Percentiles rank a stretch among this genome's conserved stretches.
Evolutionary conservation across 2,797 vertebrate species (phyloP).

Genomic region (Gephyroberyx darwinii): DNA sequence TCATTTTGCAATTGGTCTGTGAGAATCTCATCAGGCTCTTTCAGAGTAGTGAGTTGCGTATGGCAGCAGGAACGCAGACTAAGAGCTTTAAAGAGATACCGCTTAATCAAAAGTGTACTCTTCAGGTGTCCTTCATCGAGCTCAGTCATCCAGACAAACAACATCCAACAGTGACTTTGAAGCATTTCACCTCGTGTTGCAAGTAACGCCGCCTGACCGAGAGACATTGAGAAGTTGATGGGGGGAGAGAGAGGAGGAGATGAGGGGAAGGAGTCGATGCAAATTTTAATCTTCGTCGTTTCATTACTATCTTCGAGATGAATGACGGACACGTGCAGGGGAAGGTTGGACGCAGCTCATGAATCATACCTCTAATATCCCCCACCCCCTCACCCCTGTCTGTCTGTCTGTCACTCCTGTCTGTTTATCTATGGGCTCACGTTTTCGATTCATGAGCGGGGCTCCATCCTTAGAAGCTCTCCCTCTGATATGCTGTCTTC

Average conservation of each 20-base stretch:
- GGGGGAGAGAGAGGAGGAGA: too few relatives aligned
- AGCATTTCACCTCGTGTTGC: not conserved
- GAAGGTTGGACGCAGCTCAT: slow-evolving; percentile 1
- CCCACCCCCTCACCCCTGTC: not conserved
- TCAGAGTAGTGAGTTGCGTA: slow-evolving; percentile 1
- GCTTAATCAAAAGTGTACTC: not conserved
- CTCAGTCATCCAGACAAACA: slow-evolving; percentile 2
- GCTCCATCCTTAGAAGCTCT: slow-evolving; percentile 35
- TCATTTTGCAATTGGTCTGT: slow-evolving; percentile 4
- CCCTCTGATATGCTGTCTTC: slow-evolving; percentile 25
- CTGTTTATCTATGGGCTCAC: not conserved
- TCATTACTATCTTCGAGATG: slow-evolving; percentile 10
- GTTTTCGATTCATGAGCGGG: slow-evolving; percentile 26
- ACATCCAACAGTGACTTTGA: slow-evolving; percentile 9
- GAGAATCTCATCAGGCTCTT: not conserved
- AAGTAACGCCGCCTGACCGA: not conserved
- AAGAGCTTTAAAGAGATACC: not conserved
- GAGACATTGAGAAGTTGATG: not conserved
- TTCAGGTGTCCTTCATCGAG: not conserved
- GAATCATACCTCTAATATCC: slow-evolving; percentile 1
- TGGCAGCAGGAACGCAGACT: not conserved
- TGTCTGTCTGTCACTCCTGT: not conserved
- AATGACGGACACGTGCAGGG: not conserved
- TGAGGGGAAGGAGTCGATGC: slow-evolving; percentile 13
- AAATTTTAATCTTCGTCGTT: slow-evolving; percentile 15